phyloP scores from a whole-genome alignment of 2,888 invertebrate species.

The Chydorus sphaericus region DNA sequence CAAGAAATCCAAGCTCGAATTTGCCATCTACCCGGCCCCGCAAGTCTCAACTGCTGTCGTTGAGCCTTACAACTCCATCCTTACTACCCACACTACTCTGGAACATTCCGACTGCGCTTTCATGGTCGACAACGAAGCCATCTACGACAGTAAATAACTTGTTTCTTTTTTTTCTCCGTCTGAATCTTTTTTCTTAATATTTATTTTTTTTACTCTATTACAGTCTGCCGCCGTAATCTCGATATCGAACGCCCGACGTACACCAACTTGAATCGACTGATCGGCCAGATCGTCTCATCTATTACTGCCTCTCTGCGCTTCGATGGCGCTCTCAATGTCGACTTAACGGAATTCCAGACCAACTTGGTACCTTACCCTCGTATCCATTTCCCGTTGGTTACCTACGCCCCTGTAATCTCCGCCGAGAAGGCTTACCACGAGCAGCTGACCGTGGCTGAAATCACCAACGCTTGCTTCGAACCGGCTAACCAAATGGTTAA shows the following conservation, averaged over 20 bases:
- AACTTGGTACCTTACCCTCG: constrained; percentile 90
- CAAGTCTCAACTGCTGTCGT: constrained; percentile 41
- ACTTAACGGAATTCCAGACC: constrained; percentile 32
- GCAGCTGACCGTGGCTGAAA: constrained; percentile 77
- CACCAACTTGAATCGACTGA: constrained; percentile 67
- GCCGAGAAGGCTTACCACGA: constrained; percentile 91
- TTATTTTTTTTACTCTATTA: too few relatives aligned
- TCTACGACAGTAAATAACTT: too few relatives aligned
- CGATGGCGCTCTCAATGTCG: constrained; percentile 55
- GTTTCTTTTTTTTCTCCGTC: not conserved
- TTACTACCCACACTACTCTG: constrained; percentile 40
- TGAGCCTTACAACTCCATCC: constrained; percentile 39
- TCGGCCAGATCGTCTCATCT: constrained; percentile 47
- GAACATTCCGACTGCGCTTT: constrained; percentile 39
- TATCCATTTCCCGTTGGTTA: constrained; percentile 87
- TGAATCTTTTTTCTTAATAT: not conserved
- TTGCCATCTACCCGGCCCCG: constrained; percentile 92
- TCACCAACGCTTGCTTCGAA: constrained; percentile 91
- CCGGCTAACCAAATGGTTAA: constrained; percentile 78
- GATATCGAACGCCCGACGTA: constrained; percentile 72
- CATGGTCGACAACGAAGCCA: constrained; percentile 34
- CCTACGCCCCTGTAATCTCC: constrained; percentile 83
- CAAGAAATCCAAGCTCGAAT: constrained; percentile 88
- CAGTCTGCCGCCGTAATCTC: constrained; percentile 68
- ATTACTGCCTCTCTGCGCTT: constrained; percentile 86